Base-by-base conservation (phyloP, 2,888 invertebrate genomes). In the Polia nebulosa region DNA sequence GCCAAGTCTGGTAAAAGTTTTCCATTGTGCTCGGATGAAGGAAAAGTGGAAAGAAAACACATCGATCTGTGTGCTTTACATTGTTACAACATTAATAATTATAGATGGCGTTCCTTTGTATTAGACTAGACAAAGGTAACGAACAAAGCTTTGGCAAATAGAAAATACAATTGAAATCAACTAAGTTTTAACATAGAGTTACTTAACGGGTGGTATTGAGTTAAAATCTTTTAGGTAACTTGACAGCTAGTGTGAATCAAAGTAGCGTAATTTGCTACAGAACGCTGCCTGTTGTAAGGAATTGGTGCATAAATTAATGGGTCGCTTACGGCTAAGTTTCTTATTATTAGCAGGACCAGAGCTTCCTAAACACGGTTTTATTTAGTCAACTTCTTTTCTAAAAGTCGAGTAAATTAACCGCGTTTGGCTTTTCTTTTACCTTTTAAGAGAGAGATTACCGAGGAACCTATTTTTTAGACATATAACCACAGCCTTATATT, bases 31-130 rank as follows among this genome's bases (percentile, higher is more conserved):
- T 34, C 3, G 13, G 7, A 27, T 45, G n/a, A 58, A 67, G 57
- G 47, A 49, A 66, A 55, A 57, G 36, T 62, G 27, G 9, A 36
- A 56, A 68, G 41, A 61, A 49, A 57, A 60, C 65, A 53, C 22
- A 56, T 63, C 47, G 74, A 79, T 44, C 27, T 9, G 56, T 79
- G 60, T 63, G 59, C 29, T n/a, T 53, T 59, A 39, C 36, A 53
- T 58, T 57, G 51, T 58, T 65, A 25, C 20, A 11, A 36, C 29
- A 68, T 72, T 39, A 66, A 65, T 63, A 63, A 70, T 65, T 65
- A 72, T 34, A 82, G 76, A 76, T 80, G 76, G 76, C 80, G 41
- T 55, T 27, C 44, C 57, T 65, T 71, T 78, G 64, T 78, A 51
- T 17, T 49, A 25, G 2, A 20, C 2, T 8, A 15, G 3, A 59